Percentiles rank a stretch among this genome's conserved stretches.
Conservation (phyloP, 1,140 invertebrate genomes). For the Drosophila repletoides region DNA sequence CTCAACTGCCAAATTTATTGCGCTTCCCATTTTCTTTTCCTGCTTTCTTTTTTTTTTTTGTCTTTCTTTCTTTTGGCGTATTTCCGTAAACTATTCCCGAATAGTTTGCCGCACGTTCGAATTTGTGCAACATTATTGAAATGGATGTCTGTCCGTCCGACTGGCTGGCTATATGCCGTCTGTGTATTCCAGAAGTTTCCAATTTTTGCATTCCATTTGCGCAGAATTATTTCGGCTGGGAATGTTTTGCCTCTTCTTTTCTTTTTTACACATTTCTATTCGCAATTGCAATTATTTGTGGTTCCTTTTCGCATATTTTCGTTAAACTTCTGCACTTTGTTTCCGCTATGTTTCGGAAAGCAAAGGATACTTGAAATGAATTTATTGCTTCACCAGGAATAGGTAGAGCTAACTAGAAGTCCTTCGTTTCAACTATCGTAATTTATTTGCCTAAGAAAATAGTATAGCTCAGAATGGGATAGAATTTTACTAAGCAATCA, state of each 20-base stretch:
- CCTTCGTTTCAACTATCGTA: too few species aligned
- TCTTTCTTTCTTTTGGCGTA: neutral
- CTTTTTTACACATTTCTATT: conserved; percentile 34
- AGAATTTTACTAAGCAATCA: too few species aligned
- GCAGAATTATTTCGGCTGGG: conserved; percentile 66
- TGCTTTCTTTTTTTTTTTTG: neutral
- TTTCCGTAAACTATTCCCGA: conserved; percentile 56
- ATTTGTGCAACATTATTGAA: conserved; percentile 70
- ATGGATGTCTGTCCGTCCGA: conserved; percentile 43
- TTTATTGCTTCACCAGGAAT: conserved; percentile 15
- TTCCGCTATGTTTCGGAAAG: neutral
- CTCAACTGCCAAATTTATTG: conserved; percentile 69
- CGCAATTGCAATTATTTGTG: conserved; percentile 59
- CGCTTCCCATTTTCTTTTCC: conserved; percentile 61
- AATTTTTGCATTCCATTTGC: conserved; percentile 60
- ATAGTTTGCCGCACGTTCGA: conserved; percentile 64
- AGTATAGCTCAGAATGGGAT: too few species aligned
- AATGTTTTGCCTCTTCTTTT: conserved; percentile 47
- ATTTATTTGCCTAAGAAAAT: too few species aligned
- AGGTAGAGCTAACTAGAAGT: conserved; percentile 8
- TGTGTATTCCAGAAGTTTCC: too few species aligned
- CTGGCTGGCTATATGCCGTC: too few species aligned
- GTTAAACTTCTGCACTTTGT: conserved; percentile 5
- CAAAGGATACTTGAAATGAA: conserved; percentile 13
- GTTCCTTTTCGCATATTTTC: conserved; percentile 16